Conservation (phyloP, 1,140 invertebrate genomes). For the Megalopta genalis region DNA sequence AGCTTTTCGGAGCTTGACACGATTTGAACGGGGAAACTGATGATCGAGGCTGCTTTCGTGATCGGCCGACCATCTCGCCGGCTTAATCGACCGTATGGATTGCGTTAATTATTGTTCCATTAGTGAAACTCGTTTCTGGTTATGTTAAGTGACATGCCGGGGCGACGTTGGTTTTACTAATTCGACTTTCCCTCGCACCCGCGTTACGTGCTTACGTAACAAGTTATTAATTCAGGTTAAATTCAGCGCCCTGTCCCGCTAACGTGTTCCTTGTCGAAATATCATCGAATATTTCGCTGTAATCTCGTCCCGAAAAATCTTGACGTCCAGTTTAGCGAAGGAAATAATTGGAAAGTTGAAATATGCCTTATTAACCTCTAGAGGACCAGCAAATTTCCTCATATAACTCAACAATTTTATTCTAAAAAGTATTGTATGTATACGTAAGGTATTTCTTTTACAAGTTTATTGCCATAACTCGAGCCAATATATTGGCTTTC, state of each 20-base stretch:
- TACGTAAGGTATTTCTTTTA: too few relatives aligned
- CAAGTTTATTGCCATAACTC: too few relatives aligned
- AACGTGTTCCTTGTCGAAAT: neutral
- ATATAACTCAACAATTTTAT: too few relatives aligned
- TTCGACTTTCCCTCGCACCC: conserved; percentile 46
- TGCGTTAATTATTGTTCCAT: conserved; percentile 42
- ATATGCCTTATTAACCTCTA: too few relatives aligned
- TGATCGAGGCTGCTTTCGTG: neutral
- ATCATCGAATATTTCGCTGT: neutral
- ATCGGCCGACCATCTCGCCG: neutral
- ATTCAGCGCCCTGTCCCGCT: neutral
- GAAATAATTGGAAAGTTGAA: too few relatives aligned
- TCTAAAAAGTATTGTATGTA: too few relatives aligned
- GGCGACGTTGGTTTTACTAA: conserved; percentile 35
- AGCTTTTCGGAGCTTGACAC: neutral
- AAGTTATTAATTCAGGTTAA: conserved; percentile 27
- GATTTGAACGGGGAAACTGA: neutral
- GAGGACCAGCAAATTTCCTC: too few relatives aligned
- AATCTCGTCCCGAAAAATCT: neutral
- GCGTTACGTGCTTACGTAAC: conserved; percentile 35
- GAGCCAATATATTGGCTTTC: too few relatives aligned
- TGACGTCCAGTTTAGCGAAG: too few relatives aligned
- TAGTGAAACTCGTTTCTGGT: conserved; percentile 18
- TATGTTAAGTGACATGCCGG: conserved; percentile 33
- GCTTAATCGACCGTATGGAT: conserved; percentile 2